Conservation (phyloP, 2,113 vertebrate genomes). For the Callocephalon fimbriatum region DNA sequence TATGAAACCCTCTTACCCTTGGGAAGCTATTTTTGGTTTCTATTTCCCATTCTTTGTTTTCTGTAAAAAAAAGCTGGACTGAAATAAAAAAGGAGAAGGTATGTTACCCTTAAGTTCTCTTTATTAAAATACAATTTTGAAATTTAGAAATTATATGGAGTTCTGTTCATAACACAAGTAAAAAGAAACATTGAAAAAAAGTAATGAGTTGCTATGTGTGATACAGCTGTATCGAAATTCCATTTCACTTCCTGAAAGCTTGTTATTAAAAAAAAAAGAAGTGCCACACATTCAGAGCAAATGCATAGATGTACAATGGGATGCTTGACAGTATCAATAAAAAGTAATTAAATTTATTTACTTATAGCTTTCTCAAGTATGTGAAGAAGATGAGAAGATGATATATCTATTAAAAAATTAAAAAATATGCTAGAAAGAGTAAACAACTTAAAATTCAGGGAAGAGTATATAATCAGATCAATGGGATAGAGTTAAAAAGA, state of each 20-base stretch:
- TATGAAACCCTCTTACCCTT: background rate
- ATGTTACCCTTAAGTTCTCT: background rate
- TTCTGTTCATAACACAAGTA: background rate
- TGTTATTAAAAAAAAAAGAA: background rate
- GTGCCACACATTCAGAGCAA: background rate
- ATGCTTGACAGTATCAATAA: background rate
- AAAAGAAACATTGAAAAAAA: background rate
- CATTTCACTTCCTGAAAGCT: background rate
- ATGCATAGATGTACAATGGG: background rate
- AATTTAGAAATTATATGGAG: background rate
- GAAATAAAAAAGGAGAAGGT: background rate
- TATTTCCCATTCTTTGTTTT: background rate
- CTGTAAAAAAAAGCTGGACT: accelerated
- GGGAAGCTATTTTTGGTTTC: background rate
- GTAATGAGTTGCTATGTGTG: background rate
- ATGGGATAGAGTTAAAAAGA: background rate
- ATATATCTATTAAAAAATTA: background rate
- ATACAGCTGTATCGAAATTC: background rate
- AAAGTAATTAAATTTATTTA: background rate
- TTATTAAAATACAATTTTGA: background rate
- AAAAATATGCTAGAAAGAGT: background rate
- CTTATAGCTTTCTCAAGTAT: background rate
- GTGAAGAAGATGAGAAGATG: background rate
- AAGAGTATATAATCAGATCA: background rate
- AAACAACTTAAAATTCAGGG: background rate